Conservation (phyloP, 1,140 invertebrate species). For the Cotesia typhae region DNA sequence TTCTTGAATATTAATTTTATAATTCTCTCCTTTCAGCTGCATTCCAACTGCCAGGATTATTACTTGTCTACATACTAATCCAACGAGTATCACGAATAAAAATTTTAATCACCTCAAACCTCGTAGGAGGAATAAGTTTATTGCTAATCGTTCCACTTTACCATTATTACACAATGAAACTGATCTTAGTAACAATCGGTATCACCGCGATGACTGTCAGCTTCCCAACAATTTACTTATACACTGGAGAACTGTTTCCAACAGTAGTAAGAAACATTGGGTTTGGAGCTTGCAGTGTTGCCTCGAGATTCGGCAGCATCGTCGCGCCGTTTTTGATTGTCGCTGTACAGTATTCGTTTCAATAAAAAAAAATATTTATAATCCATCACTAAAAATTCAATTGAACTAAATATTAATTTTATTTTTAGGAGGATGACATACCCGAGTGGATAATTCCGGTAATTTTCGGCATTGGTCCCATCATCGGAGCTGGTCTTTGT, state of each 20-base stretch:
- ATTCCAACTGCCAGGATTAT: conserved; percentile 59
- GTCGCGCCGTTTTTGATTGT: conserved; percentile 71
- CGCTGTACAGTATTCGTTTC: conserved; percentile 55
- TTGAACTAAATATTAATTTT: conserved; percentile 10
- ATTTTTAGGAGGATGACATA: conserved; percentile 43
- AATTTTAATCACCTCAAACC: conserved; percentile 57
- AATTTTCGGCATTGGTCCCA: conserved; percentile 66
- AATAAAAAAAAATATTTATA: too few species aligned
- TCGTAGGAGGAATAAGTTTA: conserved; percentile 54
- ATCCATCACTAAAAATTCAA: too few species aligned
- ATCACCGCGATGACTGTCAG: conserved; percentile 70
- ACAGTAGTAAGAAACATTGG: conserved; percentile 74
- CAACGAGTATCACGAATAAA: conserved; percentile 61
- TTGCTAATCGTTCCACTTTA: conserved; percentile 47
- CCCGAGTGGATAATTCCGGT: conserved; percentile 65
- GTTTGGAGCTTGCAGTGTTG: conserved; percentile 70
- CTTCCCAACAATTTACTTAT: conserved; percentile 72
- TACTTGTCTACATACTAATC: conserved; percentile 57
- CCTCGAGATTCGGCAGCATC: conserved; percentile 73
- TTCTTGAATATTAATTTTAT: not conserved
- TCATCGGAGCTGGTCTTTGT: conserved; percentile 66
- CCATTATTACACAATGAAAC: conserved; percentile 45
- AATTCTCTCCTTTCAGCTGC: conserved; percentile 50
- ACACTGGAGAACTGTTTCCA: conserved; percentile 75
- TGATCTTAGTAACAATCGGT: conserved; percentile 70